Evolutionary conservation across 35 echinoderm and acorn worm genomes (phyloP), one percentile per base, ranked within the genome.

Genomic region (Apostichopus californicus): DNA sequence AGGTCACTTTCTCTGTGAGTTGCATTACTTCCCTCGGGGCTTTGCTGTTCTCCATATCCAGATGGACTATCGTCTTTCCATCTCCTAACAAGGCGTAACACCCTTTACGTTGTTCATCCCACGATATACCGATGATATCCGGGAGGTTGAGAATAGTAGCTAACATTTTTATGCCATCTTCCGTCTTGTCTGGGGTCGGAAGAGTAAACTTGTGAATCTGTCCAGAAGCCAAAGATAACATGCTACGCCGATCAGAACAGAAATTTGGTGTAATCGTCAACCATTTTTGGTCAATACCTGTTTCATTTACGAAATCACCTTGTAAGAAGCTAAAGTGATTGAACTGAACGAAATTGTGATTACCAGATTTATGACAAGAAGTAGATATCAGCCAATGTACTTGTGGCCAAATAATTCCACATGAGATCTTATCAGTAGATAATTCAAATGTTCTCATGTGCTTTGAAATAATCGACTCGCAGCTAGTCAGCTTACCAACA

Each of bases 201-300:
- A 81, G 10, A 15, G 55, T 9, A 54, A 81, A 53, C 25, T 81
- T 81, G 18, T 81, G 78, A 81, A 81, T 12, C 17, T 81, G 28
- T 2, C 78, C 5, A 9, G 13, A 28, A 10, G 78, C 25, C 1
- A 53, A 53, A 5, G 22, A 81, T 53, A 81, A 4, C 15, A 53
- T 53, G 17, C 55, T 54, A 13, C 55, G 7, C 10, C 78, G 22
- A 81, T 53, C 55, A 54, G 28, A 81, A 46, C 55, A 14, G 7
- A 60, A 60, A 81, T 54, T 53, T 34, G 28, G 24, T 28, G 78
- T 54, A 8, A 81, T 12, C 4, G 28, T 54, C 15, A 9, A 11
- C 78, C 78, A 81, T 54, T 6, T 81, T 14, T 81, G 14, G 8
- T 54, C 78, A 81, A 81, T 53, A 81, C 78, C 78, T 15, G 52